Conservation (phyloP, 2,797 vertebrate genomes). For the Coilia nasus region DNA sequence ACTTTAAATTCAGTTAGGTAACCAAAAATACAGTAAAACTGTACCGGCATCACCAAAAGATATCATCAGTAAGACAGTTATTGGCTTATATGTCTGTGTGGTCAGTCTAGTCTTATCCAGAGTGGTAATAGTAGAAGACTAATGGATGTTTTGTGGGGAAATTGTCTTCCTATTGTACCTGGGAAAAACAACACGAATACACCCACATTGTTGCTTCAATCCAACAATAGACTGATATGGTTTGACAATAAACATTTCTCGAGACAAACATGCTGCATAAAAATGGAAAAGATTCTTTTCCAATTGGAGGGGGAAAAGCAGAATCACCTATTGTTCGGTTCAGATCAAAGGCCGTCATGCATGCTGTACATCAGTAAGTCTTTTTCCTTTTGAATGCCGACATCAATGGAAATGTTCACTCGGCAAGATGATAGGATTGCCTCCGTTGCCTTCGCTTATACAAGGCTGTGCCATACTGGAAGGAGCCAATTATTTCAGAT, state of each 20-base stretch:
- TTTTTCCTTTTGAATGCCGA: slow-evolving; percentile 9
- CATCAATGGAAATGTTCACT: slow-evolving; percentile 16
- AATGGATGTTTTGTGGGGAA: neutral
- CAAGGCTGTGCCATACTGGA: neutral
- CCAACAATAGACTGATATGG: neutral
- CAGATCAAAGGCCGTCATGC: slow-evolving; percentile 13
- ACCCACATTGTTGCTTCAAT: neutral
- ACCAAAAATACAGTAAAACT: neutral
- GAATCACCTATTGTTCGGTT: slow-evolving; percentile 14
- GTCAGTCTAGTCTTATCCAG: neutral
- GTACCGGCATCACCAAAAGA: neutral
- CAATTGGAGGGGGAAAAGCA: neutral
- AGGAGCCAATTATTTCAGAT: slow-evolving; percentile 13
- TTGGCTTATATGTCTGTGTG: neutral
- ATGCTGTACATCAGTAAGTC: slow-evolving; percentile 7
- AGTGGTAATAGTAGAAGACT: neutral
- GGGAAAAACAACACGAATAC: slow-evolving; percentile 3
- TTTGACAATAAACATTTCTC: slow-evolving; percentile 20
- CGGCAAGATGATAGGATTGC: neutral
- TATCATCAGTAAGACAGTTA: neutral
- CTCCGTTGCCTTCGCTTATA: neutral
- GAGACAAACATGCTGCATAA: neutral
- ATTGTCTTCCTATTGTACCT: neutral
- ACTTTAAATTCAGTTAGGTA: too few species aligned
- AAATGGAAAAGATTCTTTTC: neutral